Base-by-base conservation (phyloP, 2,888 invertebrate genomes). In the Bimastos eiseni region DNA sequence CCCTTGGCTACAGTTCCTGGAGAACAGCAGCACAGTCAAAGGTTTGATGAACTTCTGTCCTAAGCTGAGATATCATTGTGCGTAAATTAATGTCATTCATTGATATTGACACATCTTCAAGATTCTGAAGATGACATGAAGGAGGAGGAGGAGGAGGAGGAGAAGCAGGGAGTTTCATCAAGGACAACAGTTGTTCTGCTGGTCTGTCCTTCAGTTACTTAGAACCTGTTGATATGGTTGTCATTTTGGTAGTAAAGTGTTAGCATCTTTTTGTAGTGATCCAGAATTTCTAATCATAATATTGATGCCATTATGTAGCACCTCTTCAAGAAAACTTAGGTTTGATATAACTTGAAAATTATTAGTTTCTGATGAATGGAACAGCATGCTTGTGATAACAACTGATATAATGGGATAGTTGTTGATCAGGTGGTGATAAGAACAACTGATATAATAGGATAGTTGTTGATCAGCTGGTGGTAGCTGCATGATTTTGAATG, bases 1-100 rank as follows among this genome's bases (percentile, higher is more conserved):
- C 94, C 96, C 95, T 0, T 95, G 95, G 95, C 96, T 97, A 89
- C 96, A 41, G 36, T 92, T 92, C 89, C 91, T 93, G 15, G 36
- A 86, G 24, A 86, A 86, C 24, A 86, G 86, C 86, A 70, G n/a
- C 70, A 70, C 70, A 70, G 70, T 70, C n/a, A 70, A 70, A 70
- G 70, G 70, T 70, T 3, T n/a, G 11, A 70, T 70, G n/a, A 70
- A 6, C 30, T 70, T 30, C n/a, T 70, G 24, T 15, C n/a, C 70
- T 1, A n/a, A 30, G 70, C 11, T n/a, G 13, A 0, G 30, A 6
- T 4, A 8, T 1, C n/a, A 17, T 8, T 17, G 17, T 24, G 24
- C 24, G 13, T 49, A 8, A 70, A 70, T 8, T n/a, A n/a, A n/a
- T n/a, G 30, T 3, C 30, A 70, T 30, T 70, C 70, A 70, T 70